These are phyloP conservation scores for Malacoraja senta DNA, from an alignment of 2,797 vertebrate genomes.

Conservation along the genomic window DNA sequence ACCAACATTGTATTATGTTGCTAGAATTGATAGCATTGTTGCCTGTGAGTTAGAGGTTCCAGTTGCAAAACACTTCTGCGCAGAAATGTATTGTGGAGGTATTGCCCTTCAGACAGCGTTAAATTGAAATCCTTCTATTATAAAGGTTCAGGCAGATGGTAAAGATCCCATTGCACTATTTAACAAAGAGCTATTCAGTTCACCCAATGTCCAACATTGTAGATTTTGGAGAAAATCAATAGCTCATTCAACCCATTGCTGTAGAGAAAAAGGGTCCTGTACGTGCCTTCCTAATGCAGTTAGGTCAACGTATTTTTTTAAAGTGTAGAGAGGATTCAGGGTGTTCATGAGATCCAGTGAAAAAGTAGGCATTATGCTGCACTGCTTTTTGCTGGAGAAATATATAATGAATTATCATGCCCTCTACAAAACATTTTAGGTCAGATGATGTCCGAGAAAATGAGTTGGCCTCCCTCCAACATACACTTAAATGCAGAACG, in stretches of 20 bases:
- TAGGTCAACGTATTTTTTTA: not conserved
- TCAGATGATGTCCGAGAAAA: not conserved
- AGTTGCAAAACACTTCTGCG: not conserved
- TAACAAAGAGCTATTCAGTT: not conserved
- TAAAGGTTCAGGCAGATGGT: not conserved
- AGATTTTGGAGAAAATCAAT: not conserved
- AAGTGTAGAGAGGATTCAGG: not conserved
- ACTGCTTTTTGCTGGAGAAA: not conserved
- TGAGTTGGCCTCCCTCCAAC: too few species aligned
- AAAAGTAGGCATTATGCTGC: not conserved
- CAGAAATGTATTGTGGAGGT: not conserved
- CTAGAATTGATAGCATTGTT: not conserved
- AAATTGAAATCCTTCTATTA: not conserved
- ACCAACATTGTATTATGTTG: not conserved
- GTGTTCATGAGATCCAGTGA: not conserved
- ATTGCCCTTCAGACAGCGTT: not conserved
- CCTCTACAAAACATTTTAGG: not conserved
- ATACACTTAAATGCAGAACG: too few species aligned
- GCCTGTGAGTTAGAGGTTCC: not conserved
- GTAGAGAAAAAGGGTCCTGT: not conserved
- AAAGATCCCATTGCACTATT: not conserved
- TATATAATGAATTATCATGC: not conserved
- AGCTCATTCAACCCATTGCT: not conserved
- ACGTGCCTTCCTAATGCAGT: not conserved
- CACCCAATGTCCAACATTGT: not conserved